phyloP scores from a whole-genome alignment of 2,888 invertebrate species.

The Trachelus stipa region DNA sequence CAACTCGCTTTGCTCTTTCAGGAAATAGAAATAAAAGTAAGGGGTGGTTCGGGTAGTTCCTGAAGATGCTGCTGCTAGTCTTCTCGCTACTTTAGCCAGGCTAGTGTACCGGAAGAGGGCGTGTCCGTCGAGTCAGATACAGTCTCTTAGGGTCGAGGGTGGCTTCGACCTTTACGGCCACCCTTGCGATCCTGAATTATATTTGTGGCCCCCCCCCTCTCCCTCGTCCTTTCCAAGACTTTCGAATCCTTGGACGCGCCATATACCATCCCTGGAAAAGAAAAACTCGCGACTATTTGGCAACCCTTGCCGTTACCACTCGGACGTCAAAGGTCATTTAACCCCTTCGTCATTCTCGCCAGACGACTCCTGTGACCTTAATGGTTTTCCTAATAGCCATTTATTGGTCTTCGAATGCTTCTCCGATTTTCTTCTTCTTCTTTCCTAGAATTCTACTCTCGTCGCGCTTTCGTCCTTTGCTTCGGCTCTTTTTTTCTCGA shows the following conservation, averaged over 20 bases:
- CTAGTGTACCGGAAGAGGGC: slow-evolving; percentile 39
- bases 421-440: not conserved
- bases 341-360: slow-evolving; percentile 1
- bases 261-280: not conserved
- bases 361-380: not conserved
- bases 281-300: not conserved
- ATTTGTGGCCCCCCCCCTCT: not conserved
- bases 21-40: slow-evolving; percentile 24
- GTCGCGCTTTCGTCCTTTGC: not conserved
- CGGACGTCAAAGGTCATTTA: not conserved
- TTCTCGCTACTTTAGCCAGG: slow-evolving; percentile 34
- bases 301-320: not conserved
- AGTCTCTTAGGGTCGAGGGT: slow-evolving; percentile 9
- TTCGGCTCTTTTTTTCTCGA: not conserved
- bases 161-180: slow-evolving; percentile 4
- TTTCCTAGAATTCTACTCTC: not conserved
- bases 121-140: slow-evolving; percentile 25
- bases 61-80: slow-evolving; percentile 10
- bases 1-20: not conserved
- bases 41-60: slow-evolving; percentile 17
- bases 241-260: not conserved
- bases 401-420: not conserved
- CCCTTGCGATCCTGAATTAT: slow-evolving; percentile 1
- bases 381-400: not conserved
- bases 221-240: not conserved